phyloP scores from a whole-genome alignment of 2,113 vertebrate species.

The Falco punctatus region DNA sequence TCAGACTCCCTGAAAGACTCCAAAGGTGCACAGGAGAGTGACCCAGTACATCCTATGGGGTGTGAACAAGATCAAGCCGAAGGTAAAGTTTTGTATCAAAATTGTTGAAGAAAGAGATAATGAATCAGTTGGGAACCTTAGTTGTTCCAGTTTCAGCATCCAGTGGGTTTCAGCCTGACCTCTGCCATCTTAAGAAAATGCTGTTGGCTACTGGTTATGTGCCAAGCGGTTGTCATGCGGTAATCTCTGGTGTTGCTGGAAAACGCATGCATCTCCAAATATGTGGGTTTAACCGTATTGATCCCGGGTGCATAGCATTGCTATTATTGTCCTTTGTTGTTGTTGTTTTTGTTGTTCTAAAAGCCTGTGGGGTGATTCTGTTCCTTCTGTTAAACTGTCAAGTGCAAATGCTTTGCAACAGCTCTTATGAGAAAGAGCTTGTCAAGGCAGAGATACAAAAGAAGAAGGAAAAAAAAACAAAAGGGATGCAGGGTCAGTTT shows the following conservation, averaged over 20 bases:
- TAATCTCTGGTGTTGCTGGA: not conserved
- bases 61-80: slow-evolving; percentile 58
- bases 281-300: not conserved
- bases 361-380: not conserved
- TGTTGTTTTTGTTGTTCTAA: not conserved
- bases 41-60: not conserved
- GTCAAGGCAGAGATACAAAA: not conserved
- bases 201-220: not conserved
- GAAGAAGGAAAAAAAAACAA: not conserved
- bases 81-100: slow-evolving; percentile 55
- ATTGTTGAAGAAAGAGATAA: not conserved
- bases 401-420: not conserved
- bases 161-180: not conserved
- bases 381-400: not conserved
- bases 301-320: not conserved
- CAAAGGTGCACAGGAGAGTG: not conserved
- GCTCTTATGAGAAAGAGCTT: not conserved
- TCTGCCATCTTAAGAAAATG: not conserved
- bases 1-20: slow-evolving; percentile 66
- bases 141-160: not conserved
- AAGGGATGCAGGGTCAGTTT: not conserved
- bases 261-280: not conserved
- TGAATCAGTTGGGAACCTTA: not conserved
- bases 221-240: not conserved
- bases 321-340: not conserved